Base-by-base conservation (phyloP, 2,888 invertebrate species). In the Pasiphila rectangulata region DNA sequence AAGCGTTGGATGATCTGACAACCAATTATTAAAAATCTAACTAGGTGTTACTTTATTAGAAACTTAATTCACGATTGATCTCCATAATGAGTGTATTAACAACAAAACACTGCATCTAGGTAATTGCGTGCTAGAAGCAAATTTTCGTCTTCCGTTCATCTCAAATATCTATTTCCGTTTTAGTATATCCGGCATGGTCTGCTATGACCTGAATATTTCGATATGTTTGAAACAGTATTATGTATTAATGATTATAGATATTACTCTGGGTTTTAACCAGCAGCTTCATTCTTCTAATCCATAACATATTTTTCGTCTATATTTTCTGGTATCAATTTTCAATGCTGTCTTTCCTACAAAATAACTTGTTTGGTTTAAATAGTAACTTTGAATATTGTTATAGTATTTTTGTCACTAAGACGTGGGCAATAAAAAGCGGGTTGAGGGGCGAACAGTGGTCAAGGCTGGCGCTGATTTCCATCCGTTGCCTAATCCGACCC, bases 401-500 rank as follows among this genome's bases (percentile, higher is more conserved):
- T 49, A 51, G 32, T 34, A 47, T 51, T 51, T 56, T 59, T 49
- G 51, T 67, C 60, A 63, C 56, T 52, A 63, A 67, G 60, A 64
- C 60, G 65, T 57, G 60, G 64, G 59, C 53, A 64, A 66, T 71
- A 72, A 75, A 67, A 69, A 62, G 64, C 67, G 74, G 72, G 83
- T 80, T 79, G 83, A 83, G 71, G 83, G 83, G 68, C 79, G 77
- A 56, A 34, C 70, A 59, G 63, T 69, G 83, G 84, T 83, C 85
- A 86, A 83, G 87, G 86, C 71, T 59, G 42, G 65, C 46, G 51
- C 56, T 65, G 79, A 77, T 83, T 84, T 84, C 83, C 82, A 81
- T 69, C 75, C 64, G 72, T 87, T 87, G 82, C 85, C 72, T 75
- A 85, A 88, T 63, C 47, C 72, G 83, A 79, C 87, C 87, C 85